Conservation (phyloP, 2,797 vertebrate genomes). For the Scolopax rusticola region DNA sequence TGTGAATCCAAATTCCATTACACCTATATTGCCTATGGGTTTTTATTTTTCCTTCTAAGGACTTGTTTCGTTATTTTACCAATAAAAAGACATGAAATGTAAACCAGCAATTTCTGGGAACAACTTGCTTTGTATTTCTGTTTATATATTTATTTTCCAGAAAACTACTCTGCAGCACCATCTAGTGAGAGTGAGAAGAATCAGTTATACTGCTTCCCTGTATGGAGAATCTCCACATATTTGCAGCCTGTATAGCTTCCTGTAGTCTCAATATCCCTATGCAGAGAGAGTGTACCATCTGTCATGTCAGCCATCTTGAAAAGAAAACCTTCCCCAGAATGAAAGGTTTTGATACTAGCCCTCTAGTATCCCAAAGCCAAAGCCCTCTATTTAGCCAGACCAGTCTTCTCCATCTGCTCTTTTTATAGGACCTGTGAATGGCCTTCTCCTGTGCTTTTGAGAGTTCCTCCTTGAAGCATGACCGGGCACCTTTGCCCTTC, state of each 20-base stretch:
- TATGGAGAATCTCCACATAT: neutral
- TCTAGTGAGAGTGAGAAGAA: conserved; percentile 48
- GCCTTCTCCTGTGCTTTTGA: no score
- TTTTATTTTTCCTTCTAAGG: neutral
- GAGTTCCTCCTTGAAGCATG: no score
- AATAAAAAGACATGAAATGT: neutral
- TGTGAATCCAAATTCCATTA: neutral
- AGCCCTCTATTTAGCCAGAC: no score
- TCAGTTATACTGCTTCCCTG: neutral
- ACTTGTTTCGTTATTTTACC: neutral
- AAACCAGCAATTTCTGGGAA: neutral
- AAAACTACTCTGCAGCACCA: conserved; percentile 55
- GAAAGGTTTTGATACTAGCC: neutral
- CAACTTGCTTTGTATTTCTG: neutral
- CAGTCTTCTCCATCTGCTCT: no score
- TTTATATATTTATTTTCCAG: conserved; percentile 20
- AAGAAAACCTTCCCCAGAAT: neutral
- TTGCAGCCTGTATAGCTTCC: neutral
- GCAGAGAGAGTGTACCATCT: neutral
- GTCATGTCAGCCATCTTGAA: neutral
- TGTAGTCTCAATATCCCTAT: neutral
- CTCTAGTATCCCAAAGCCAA: no score
- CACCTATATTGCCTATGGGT: neutral
- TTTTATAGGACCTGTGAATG: no score
- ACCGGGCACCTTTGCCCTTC: no score